Percentiles rank a stretch among this genome's conserved stretches.
phyloP scores from a whole-genome alignment of 2,113 vertebrate species.

The Pachycephala philippinensis region DNA sequence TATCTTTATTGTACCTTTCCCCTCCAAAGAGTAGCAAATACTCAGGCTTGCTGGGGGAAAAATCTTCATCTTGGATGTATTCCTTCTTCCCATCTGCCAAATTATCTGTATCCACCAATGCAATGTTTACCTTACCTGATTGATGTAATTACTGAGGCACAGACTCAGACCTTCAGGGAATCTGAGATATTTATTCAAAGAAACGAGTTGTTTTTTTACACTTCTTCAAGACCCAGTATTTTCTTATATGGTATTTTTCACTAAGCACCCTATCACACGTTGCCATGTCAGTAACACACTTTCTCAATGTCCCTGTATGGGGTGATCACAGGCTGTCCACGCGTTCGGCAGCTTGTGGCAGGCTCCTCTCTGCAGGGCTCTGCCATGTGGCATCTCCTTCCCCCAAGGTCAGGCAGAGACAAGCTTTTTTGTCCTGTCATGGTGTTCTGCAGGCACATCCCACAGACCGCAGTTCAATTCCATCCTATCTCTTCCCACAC shows the following conservation, averaged over 20 bases:
- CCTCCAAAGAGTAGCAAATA: background rate
- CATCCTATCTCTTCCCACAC: background rate
- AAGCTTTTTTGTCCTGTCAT: background rate
- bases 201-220: background rate
- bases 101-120: background rate
- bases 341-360: background rate
- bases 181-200: background rate
- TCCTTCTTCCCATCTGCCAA: background rate
- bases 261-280: background rate
- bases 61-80: background rate
- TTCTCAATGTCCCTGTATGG: background rate
- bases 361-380: background rate
- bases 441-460: background rate
- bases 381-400: background rate
- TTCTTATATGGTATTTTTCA: background rate
- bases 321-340: background rate
- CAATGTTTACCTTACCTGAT: background rate
- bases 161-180: background rate
- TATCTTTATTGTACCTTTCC: background rate
- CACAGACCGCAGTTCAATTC: background rate
- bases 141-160: background rate
- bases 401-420: background rate
- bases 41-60: fast-evolving
- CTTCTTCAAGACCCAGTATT: background rate
- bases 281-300: background rate